phyloP scores from a whole-genome alignment of 2,888 invertebrate genomes.

The Pasiphila rectangulata region DNA sequence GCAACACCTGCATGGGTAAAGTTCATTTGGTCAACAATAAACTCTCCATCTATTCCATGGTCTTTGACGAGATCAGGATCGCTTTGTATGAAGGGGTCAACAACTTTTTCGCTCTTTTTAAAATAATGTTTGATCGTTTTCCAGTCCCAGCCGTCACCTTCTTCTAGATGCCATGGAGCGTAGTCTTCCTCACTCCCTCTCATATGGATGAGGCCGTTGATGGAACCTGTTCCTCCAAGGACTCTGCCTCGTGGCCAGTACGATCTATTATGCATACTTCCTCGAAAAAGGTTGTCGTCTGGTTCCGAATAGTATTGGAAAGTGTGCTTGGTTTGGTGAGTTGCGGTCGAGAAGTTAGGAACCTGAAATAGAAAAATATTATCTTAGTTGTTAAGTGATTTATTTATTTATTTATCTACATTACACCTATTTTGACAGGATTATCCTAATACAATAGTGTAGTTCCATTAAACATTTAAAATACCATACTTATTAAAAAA shows the following conservation, averaged over 20 bases:
- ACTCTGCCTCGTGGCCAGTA: slow-evolving; percentile 70
- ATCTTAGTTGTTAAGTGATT: background rate
- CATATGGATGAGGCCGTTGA: slow-evolving; percentile 68
- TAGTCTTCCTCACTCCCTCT: slow-evolving; percentile 65
- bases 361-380: slow-evolving; percentile 47
- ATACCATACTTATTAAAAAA: too few relatives aligned
- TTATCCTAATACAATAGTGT: background rate
- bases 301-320: slow-evolving; percentile 65
- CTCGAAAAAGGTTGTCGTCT: slow-evolving; percentile 55
- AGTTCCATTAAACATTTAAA: too few relatives aligned
- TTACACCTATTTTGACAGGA: background rate
- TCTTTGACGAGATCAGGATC: slow-evolving; percentile 56
- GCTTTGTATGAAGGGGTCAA: slow-evolving; percentile 62
- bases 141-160: slow-evolving; percentile 70
- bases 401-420: background rate
- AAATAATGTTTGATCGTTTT: slow-evolving; percentile 59
- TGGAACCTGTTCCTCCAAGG: slow-evolving; percentile 69
- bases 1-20: slow-evolving; percentile 58
- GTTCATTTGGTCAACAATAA: slow-evolving; percentile 73
- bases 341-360: slow-evolving; percentile 59
- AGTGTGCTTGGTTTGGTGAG: slow-evolving; percentile 50
- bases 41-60: slow-evolving; percentile 74
- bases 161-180: slow-evolving; percentile 55
- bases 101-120: slow-evolving; percentile 65
- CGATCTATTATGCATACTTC: slow-evolving; percentile 46